Conservation (phyloP, 2,113 vertebrate genomes). For the Triplophysa rosa region DNA sequence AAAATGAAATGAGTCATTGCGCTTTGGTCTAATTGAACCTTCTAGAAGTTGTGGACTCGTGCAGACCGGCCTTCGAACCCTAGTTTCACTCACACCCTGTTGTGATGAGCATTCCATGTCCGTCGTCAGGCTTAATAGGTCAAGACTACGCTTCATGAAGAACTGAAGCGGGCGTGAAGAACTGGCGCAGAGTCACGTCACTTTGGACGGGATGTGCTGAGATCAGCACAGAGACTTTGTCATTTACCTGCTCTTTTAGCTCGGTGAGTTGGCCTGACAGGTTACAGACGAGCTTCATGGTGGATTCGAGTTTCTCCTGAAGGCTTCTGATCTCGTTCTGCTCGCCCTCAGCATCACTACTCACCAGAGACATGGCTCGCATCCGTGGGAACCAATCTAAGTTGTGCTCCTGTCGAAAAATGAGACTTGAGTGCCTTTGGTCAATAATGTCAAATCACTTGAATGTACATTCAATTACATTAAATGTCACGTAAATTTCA, state of each 20-base stretch:
- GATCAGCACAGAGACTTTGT: not conserved
- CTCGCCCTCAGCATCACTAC: constrained; percentile 94
- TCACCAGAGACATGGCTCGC: constrained; percentile 97
- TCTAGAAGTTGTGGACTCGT: not conserved
- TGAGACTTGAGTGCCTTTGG: not conserved
- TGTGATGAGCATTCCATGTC: constrained; percentile 47
- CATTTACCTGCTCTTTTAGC: constrained; percentile 92
- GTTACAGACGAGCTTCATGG: constrained; percentile 94
- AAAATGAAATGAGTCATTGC: constrained; percentile 63
- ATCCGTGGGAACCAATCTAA: constrained; percentile 98
- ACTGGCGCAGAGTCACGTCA: not conserved
- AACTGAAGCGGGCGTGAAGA: not conserved
- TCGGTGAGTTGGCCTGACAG: constrained; percentile 94
- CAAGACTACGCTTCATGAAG: not conserved
- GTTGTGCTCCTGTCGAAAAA: constrained; percentile 84
- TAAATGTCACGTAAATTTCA: no score
- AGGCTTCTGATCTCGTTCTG: constrained; percentile 96
- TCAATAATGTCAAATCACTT: no score
- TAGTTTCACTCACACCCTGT: constrained; percentile 38
- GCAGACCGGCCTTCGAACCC: constrained; percentile 6
- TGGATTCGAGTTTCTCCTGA: constrained; percentile 97
- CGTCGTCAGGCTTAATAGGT: not conserved
- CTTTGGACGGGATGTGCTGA: not conserved
- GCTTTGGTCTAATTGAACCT: constrained; percentile 58
- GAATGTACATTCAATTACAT: no score